Conservation (phyloP, 2,113 vertebrate genomes). For the Tapirus terrestris region DNA sequence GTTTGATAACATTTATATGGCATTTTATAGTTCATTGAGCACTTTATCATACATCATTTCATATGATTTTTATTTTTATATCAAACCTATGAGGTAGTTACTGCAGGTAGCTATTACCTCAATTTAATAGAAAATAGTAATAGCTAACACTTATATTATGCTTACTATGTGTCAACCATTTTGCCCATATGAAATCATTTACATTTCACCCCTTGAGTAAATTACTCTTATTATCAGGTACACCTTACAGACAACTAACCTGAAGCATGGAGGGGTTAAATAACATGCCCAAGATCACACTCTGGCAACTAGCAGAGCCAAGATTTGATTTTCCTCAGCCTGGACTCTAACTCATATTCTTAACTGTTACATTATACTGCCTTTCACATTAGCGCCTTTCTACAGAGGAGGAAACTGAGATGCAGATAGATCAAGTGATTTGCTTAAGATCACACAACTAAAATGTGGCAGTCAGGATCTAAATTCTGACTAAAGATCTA, state of each 20-base stretch:
- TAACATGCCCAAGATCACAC: background rate
- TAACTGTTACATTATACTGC: background rate
- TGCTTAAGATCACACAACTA: constrained; percentile 16
- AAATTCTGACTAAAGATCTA: background rate
- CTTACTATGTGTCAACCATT: background rate
- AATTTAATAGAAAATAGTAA: background rate
- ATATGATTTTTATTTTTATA: constrained; percentile 13
- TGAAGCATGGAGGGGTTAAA: background rate
- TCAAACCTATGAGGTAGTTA: background rate
- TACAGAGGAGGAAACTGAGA: background rate
- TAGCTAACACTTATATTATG: background rate
- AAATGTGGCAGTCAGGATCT: background rate
- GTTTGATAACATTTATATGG: background rate
- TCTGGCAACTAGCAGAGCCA: background rate
- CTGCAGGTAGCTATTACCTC: background rate
- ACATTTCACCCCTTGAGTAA: background rate
- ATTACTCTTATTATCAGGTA: background rate
- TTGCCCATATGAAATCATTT: background rate
- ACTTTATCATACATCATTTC: background rate
- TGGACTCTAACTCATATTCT: background rate
- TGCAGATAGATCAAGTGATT: background rate
- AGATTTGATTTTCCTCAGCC: background rate
- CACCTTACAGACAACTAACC: background rate
- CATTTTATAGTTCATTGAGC: background rate
- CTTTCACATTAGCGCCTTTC: background rate